Evolutionary conservation across 1,140 invertebrate genomes (phyloP), one percentile per base, ranked within the genome.

Genomic region (Pomacea maculata): DNA sequence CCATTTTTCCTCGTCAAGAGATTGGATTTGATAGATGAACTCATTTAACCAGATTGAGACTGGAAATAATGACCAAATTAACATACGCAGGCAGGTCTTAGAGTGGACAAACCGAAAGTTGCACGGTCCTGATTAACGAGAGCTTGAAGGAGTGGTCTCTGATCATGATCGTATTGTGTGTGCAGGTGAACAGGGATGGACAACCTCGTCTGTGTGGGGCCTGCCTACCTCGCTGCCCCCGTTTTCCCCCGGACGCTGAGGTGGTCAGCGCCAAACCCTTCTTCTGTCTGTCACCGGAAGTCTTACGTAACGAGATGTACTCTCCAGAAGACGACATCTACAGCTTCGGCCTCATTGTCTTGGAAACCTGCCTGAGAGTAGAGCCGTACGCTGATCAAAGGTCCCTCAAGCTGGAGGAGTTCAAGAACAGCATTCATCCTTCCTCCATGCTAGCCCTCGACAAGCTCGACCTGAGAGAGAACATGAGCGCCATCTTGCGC

Each of bases 251-350:
- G 45, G 81, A 81, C 45, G 75, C 65, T 21, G 78, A 75, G 15
- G 54, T 34, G 0, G 55, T 82, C 17, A 19, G 71, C 11, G 79
- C 84, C 11, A 72, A 79, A 54, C 76, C 83, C 78, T 85, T 84
- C 72, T 82, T 84, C 12, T 85, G 84, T 73, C 82, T 87, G 17
- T 81, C 85, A n/a, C 87, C 86, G 19, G 82, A 84, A 70, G 87
- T 88, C 3, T 82, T 88, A 12, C 54, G 70, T 21, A 85, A 83
- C 8, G 83, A 83, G 17, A 34, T 67, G 10, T 88, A 88, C 78
- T 76, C 68, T 45, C 8, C 80, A 15, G 73, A 67, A 8, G 85
- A 83, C 55, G 87, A 88, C 79, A 82, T 87, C 21, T 88, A 87
- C 75, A 83, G 83, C 63, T 85, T 88, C 65, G 87, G 85, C 17